These are phyloP conservation scores for Sakesphorus luctuosus DNA, from an alignment of 2,113 vertebrate genomes.

Conservation along the genomic window DNA sequence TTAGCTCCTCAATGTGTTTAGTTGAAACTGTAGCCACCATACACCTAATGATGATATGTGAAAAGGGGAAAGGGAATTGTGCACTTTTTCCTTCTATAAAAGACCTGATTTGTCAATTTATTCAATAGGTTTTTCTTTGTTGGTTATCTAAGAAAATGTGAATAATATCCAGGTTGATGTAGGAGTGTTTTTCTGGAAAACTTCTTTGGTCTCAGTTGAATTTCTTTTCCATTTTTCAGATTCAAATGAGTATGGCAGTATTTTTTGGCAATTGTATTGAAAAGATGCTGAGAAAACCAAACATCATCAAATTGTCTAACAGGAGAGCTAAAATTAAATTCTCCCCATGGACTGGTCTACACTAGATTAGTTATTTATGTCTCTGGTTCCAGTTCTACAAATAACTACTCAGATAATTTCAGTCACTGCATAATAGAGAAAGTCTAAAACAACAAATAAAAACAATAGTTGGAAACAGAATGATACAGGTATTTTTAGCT, in stretches of 20 bases:
- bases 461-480: neutral
- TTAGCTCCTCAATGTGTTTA: neutral
- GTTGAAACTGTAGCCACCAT: neutral
- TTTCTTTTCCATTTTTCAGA: neutral
- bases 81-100: neutral
- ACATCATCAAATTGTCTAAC: neutral
- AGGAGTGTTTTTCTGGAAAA: neutral
- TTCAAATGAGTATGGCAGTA: neutral
- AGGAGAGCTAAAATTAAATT: neutral
- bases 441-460: neutral
- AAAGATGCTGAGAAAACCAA: neutral
- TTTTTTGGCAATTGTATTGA: neutral
- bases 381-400: neutral
- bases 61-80: neutral
- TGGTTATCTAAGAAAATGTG: neutral
- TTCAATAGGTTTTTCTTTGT: neutral
- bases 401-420: neutral
- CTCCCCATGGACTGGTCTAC: neutral
- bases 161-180: neutral
- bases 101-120: neutral
- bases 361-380: neutral
- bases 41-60: fast-evolving
- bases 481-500: neutral
- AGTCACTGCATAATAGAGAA: neutral
- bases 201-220: neutral